Base-by-base conservation (phyloP, 1,140 invertebrate species). In the Reticulitermes speratus region DNA sequence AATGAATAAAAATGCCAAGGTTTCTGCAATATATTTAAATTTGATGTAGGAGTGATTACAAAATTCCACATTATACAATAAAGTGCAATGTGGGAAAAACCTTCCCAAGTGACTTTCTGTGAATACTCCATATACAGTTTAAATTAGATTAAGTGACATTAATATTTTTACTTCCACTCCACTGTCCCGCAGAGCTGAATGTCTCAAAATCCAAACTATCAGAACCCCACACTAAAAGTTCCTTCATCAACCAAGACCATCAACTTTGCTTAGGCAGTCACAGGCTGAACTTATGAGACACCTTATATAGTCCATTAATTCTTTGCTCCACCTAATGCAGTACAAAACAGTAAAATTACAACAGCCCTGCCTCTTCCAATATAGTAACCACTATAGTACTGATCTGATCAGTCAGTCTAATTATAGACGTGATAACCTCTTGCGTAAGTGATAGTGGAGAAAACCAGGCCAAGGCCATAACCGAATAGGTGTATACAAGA, bases 1-100 rank as follows among this genome's bases (percentile, higher is more conserved):
- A 38, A 75, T 2, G n/a, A 75, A 75, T 75, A 11, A 30, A 75
- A 75, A 75, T 25, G 65, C 19, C n/a, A 75, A 75, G n/a, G n/a
- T 75, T 75, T 75, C 65, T 30, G 65, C n/a, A 75, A 75, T 75
- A 75, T 75, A 75, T 30, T 75, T n/a, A 75, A n/a, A 75, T 30
- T 75, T 75, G 30, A 30, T 75, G 7, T 75, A 75, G 7, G n/a
- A 30, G 65, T 75, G 65, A 75, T n/a, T 75, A 75, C 65, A 75
- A 75, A 75, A 75, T n/a, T 75, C 65, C n/a, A 25, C n/a, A n/a
- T 25, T 30, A 75, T 16, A 75, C 12, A 75, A 8, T 75, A 75
- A 30, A 75, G 9, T 75, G 65, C 65, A 7, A 75, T 30, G 12
- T n/a, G 12, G 19, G 6, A 8, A 19, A 65, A 65, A n/a, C 21